phyloP scores from a whole-genome alignment of 2,797 vertebrate genomes.

The Melanotaenia parkinsoni region DNA sequence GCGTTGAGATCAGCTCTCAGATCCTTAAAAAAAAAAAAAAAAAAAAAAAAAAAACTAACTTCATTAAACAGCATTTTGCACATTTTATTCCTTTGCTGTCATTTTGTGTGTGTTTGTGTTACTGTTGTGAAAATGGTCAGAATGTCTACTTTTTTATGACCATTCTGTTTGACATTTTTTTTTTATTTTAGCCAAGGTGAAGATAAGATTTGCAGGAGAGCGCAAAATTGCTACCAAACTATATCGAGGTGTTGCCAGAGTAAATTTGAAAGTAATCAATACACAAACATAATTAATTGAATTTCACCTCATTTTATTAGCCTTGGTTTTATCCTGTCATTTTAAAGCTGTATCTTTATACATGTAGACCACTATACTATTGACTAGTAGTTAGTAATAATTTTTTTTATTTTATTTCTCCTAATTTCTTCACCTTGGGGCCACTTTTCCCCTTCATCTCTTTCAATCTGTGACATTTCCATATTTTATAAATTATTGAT shows the following conservation, averaged over 20 bases:
- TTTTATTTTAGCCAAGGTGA: constrained; percentile 20
- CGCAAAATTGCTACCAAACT: background rate
- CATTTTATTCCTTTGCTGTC: constrained; percentile 52
- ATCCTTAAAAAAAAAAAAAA: constrained; percentile 17
- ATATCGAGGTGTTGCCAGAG: background rate
- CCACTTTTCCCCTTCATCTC: constrained; percentile 9
- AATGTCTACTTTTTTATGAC: constrained; percentile 7
- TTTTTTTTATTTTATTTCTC: constrained; percentile 29
- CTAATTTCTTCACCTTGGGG: background rate
- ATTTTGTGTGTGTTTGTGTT: constrained; percentile 40
- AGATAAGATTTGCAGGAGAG: background rate
- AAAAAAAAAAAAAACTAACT: constrained; percentile 1
- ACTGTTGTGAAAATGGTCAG: constrained; percentile 12
- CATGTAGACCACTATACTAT: background rate
- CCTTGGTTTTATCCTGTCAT: constrained; percentile 1
- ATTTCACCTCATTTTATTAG: constrained; percentile 18
- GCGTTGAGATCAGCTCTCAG: constrained; percentile 22
- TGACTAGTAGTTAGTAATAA: background rate
- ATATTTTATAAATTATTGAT: background rate
- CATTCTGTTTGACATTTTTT: constrained; percentile 31
- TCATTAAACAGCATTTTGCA: constrained; percentile 72
- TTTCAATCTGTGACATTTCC: constrained; percentile 27
- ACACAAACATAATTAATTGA: background rate
- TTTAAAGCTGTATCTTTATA: constrained; percentile 26
- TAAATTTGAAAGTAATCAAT: background rate